Evolutionary conservation across 2,797 vertebrate genomes (phyloP).

Genomic region (Threskiornis aethiopicus): DNA sequence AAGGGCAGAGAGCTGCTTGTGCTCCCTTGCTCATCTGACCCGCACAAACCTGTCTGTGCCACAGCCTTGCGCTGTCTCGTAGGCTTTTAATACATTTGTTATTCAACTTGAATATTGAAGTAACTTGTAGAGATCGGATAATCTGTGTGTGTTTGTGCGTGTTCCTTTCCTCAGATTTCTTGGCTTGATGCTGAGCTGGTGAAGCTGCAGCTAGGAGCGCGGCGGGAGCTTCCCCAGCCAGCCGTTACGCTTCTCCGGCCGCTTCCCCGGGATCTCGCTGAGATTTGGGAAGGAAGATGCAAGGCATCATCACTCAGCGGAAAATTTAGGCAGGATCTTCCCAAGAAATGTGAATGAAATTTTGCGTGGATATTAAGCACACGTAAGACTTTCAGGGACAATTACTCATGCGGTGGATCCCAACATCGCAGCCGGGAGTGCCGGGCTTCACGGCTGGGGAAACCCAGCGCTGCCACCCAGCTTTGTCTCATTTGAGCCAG

Average conservation of each 20-base stretch:
- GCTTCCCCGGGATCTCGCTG: neutral
- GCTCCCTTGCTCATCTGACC: neutral
- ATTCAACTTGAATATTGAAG: neutral
- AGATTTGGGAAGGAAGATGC: neutral
- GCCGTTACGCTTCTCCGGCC: neutral
- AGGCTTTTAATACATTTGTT: neutral
- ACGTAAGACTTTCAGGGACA: neutral
- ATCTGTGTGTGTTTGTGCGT: neutral
- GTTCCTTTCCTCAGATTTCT: slow-evolving; percentile 54
- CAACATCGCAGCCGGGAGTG: rapidly evolving
- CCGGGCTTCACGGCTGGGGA: rapidly evolving
- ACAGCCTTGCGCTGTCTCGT: rapidly evolving
- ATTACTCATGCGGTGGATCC: neutral
- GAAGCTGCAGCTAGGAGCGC: neutral
- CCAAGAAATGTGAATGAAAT: neutral
- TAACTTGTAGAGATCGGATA: neutral
- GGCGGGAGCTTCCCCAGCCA: neutral
- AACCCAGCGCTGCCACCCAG: neutral
- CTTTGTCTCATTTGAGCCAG: neutral
- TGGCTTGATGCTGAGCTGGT: neutral
- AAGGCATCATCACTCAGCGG: neutral
- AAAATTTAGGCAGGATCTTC: neutral
- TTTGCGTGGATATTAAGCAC: neutral
- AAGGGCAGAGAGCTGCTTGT: neutral
- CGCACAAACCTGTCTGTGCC: neutral